Evolutionary conservation across 2,113 vertebrate genomes (phyloP), one percentile per base, ranked within the genome.

Genomic region (Zootoca vivipara): DNA sequence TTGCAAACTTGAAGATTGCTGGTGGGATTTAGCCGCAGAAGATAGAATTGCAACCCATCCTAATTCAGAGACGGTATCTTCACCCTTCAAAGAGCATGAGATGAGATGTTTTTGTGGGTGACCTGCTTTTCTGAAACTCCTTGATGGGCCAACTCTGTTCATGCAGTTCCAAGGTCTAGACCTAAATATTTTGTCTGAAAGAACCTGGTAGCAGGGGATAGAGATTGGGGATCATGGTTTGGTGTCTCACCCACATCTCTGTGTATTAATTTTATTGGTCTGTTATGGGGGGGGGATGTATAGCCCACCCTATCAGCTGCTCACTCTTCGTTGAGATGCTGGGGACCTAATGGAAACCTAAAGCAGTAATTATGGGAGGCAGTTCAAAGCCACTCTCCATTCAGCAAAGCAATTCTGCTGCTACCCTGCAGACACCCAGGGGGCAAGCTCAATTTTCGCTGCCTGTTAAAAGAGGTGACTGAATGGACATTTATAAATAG

Each of bases 401-500:
- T 42, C 81, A 40, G 56, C 56, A 81, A 81, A 78, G 40, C 24
- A 77, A 35, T 15, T 67, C 10, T 40, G 35, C 35, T 82, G 22
- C 35, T 24, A 40, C 67, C 40, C 35, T 82, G 10, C 26, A 22
- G 67, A 42, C 26, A 42, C 30, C 78, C 12, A 13, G 26, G 64
- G n/a, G n/a, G 38, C 1, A 18, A n/a, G 64, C 15, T 69, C 20
- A 13, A 10, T 52, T 26, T 69, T 64, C 77, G 6, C 10, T 52
- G 16, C 65, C 35, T 35, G 24, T 78, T 65, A 85, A 85, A 75
- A 46, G 26, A n/a, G 74, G 24, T 79, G 64, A 10, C 30, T 52
- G 75, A 78, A 69, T 52, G 40, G 30, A 42, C 78, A 10, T 78
- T 69, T 86, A 86, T 79, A 86, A 83, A 88, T 58, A 78, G 62